Evolutionary conservation across 1,140 invertebrate species (phyloP), one percentile per base, ranked within the genome.

Genomic region (Heterodera schachtii): DNA sequence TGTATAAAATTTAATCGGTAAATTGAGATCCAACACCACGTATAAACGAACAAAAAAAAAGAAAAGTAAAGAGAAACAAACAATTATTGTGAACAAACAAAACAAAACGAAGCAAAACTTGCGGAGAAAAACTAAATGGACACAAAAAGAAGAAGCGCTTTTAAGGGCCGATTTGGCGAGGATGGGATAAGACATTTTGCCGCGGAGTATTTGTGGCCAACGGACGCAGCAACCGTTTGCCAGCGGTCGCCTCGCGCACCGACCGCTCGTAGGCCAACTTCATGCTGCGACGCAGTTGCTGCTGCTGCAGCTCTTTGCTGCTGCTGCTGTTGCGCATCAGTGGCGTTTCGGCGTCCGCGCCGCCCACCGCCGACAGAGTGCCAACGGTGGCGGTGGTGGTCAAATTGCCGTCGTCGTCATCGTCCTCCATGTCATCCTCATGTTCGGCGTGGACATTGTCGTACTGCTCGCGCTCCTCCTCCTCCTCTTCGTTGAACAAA

Each of bases 401-500:
- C 31, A 31, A 31, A 31, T 31, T 31, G 31, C 31, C 31, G 31
- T 31, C 31, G 31, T 31, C 31, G 31, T 31, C 31, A 31, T 31
- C 31, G 31, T n/a, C n/a, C n/a, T n/a, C n/a, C n/a, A n/a, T n/a
- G n/a, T 31, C 31, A 31, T 31, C 31, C 31, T 31, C 31, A 31
- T 31, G 1, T 31, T 31, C 31, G 31, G 0, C 31, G 31, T 31
- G 31, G 31, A 31, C 44, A 41, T 81, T 19, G 11, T 80, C 57
- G 11, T 21, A n/a, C 47, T 49, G 5, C 75, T 73, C 75, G 44
- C 75, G 71, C 57, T 6, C 49, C 16, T 21, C 43, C 43, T 52
- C 75, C 3, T 80, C 75, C 8, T 79, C 82, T 43, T 83, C 82
- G 41, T 84, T 70, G 44, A 80, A 83, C 31, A 83, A 78, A 78